Evolutionary conservation across 1,140 invertebrate species (phyloP).

Genomic region (Drosophila willistoni): DNA sequence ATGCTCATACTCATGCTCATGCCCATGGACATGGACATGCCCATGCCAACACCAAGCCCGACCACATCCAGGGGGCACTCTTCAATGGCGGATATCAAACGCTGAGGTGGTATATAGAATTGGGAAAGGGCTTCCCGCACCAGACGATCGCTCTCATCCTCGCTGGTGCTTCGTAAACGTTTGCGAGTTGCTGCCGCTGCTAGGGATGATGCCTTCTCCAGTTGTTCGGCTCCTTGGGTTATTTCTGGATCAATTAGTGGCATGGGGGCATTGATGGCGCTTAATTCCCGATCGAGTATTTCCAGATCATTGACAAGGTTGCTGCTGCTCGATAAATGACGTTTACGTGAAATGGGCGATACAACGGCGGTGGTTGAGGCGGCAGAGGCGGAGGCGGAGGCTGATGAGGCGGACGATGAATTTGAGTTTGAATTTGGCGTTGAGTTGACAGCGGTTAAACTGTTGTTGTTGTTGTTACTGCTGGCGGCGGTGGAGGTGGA

Average conservation of each 20-base stretch:
- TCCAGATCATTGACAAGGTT: slow-evolving; percentile 78
- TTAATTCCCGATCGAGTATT: slow-evolving; percentile 80
- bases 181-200: slow-evolving; percentile 69
- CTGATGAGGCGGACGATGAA: slow-evolving; percentile 11
- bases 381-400: not conserved
- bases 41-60: slow-evolving; percentile 46
- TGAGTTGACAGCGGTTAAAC: slow-evolving; percentile 16
- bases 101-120: slow-evolving; percentile 89
- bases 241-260: slow-evolving; percentile 79
- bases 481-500: slow-evolving; percentile 13
- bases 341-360: slow-evolving; percentile 44
- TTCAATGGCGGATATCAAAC: slow-evolving; percentile 88
- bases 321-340: slow-evolving; percentile 67
- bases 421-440: slow-evolving; percentile 17
- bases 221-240: slow-evolving; percentile 80
- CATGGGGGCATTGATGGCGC: slow-evolving; percentile 82
- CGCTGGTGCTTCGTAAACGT: slow-evolving; percentile 83
- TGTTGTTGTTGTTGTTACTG: slow-evolving; percentile 11
- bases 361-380: slow-evolving; percentile 21
- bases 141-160: slow-evolving; percentile 86
- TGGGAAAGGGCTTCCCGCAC: slow-evolving; percentile 87
- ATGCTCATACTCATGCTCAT: slow-evolving; percentile 42
- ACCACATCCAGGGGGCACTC: slow-evolving; percentile 83
- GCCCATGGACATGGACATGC: slow-evolving; percentile 15
- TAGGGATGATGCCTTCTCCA: slow-evolving; percentile 68